Percentiles rank a stretch among this genome's conserved stretches.
Conservation (phyloP, 2,113 vertebrate species). For the Chamaea fasciata region DNA sequence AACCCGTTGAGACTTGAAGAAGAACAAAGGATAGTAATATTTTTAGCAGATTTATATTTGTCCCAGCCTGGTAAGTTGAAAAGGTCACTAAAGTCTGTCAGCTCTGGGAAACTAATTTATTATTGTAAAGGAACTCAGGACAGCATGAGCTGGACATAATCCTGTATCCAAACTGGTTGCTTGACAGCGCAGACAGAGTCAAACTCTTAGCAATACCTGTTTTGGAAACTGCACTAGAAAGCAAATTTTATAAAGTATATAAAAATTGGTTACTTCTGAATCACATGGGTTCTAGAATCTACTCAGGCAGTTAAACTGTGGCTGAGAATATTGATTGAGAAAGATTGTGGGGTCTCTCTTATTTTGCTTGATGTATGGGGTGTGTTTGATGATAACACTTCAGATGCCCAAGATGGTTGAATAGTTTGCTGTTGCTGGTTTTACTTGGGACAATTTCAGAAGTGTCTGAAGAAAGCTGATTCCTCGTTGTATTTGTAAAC, state of each 20-base stretch:
- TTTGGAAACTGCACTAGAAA: background rate
- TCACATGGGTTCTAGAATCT: background rate
- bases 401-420: background rate
- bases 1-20: background rate
- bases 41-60: background rate
- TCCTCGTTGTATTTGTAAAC: background rate
- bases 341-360: background rate
- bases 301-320: background rate
- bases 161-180: background rate
- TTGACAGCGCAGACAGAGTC: background rate
- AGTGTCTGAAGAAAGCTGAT: background rate
- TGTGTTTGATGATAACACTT: background rate
- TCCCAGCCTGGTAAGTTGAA: background rate
- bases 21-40: background rate
- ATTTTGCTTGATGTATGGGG: background rate
- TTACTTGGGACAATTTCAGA: background rate
- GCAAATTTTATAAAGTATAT: background rate
- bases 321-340: background rate
- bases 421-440: background rate
- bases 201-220: background rate
- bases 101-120: background rate
- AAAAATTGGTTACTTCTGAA: background rate
- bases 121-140: background rate
- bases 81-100: background rate
- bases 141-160: background rate